Conservation (phyloP, 2,113 vertebrate genomes). For the Gasterosteus nipponicus region DNA sequence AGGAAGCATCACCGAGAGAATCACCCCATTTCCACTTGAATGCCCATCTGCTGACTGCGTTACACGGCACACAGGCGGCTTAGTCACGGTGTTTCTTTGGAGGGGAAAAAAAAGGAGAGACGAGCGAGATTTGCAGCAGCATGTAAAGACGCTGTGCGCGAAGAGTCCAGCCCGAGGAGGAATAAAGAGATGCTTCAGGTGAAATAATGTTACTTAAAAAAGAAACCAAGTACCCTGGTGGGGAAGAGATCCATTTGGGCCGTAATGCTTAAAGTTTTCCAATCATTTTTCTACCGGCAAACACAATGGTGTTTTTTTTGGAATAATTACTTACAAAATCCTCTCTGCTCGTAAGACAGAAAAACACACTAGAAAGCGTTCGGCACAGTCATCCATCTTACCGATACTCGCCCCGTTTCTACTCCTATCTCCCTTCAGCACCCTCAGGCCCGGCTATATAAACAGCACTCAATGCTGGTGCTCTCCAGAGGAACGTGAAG, state of each 20-base stretch:
- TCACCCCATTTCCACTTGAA: constrained; percentile 12
- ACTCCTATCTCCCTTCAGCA: background rate
- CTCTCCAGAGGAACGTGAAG: constrained; percentile 42
- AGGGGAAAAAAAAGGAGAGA: background rate
- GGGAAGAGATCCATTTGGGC: background rate
- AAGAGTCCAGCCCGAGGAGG: constrained; percentile 9
- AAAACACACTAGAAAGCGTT: constrained; percentile 20
- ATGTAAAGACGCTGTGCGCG: constrained; percentile 9
- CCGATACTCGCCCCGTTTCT: constrained; percentile 15
- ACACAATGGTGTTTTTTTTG: background rate
- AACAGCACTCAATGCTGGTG: constrained; percentile 41
- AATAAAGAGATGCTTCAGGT: constrained; percentile 23
- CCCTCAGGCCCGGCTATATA: constrained; percentile 41
- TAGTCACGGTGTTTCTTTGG: background rate
- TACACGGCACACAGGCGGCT: constrained; percentile 6
- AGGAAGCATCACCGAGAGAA: constrained; percentile 38
- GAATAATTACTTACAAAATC: background rate
- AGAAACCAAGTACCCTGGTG: background rate
- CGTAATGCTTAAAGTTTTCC: background rate
- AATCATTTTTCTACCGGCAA: background rate
- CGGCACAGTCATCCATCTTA: constrained; percentile 31
- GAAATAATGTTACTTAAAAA: constrained; percentile 10
- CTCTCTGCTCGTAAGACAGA: constrained; percentile 1
- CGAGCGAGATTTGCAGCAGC: background rate
- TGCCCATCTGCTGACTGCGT: constrained; percentile 36